A percentile compares a stretch with the other conserved stretches of the same genome.
These are phyloP conservation scores for Neofelis nebulosa DNA, from an alignment of 2,113 vertebrate genomes.

Conservation along the genomic window DNA sequence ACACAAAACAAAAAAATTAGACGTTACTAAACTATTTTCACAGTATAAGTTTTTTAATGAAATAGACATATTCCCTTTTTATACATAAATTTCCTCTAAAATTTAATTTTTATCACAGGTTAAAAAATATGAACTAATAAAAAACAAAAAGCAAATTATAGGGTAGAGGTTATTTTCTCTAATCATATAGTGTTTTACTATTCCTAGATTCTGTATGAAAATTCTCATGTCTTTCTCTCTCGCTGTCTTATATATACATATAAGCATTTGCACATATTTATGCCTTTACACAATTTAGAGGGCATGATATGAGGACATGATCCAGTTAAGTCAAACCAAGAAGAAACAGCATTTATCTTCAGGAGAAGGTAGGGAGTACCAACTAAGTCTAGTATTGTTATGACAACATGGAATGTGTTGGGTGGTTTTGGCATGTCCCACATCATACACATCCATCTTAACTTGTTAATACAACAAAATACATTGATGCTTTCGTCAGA, in stretches of 20 bases:
- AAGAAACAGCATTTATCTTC: neutral
- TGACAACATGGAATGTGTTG: neutral
- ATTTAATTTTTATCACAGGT: neutral
- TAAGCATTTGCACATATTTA: neutral
- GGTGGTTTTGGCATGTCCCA: neutral
- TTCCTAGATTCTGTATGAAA: neutral
- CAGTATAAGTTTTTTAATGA: neutral
- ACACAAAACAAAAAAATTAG: neutral
- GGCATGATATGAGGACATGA: neutral
- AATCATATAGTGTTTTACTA: neutral
- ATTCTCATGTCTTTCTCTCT: neutral
- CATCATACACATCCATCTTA: neutral
- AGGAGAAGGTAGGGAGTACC: neutral
- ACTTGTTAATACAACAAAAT: neutral
- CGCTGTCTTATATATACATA: neutral
- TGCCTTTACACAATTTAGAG: neutral
- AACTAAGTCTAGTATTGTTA: neutral
- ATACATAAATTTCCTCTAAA: neutral
- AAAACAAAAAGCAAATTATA: neutral
- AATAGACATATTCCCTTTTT: neutral
- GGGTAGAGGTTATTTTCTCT: neutral
- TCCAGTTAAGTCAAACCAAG: neutral
- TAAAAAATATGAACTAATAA: neutral
- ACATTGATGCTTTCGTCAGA: neutral
- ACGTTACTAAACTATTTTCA: neutral